phyloP scores from a whole-genome alignment of 2,113 vertebrate genomes.

The Oreochromis aureus region DNA sequence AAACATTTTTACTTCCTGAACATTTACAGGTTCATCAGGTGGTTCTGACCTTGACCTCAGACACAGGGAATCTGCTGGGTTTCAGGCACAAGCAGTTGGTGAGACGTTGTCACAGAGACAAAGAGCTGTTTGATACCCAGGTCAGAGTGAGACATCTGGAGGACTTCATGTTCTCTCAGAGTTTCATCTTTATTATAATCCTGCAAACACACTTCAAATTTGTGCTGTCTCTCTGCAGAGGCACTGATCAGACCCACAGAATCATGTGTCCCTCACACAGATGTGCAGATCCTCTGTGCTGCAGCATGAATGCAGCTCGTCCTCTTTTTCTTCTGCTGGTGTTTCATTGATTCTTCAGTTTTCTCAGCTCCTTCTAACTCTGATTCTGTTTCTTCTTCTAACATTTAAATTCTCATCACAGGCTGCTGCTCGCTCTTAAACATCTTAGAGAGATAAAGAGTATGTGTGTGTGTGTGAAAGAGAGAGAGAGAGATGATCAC shows the following conservation, averaged over 20 bases:
- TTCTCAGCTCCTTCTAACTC: neutral
- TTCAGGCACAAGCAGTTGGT: neutral
- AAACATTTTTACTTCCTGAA: neutral
- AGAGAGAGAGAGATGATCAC: neutral
- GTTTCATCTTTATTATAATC: neutral
- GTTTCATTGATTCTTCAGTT: neutral
- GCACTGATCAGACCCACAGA: neutral
- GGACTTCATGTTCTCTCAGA: neutral
- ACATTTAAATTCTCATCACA: neutral
- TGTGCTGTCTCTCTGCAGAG: neutral
- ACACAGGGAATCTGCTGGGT: neutral
- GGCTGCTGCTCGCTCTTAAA: neutral
- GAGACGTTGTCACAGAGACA: neutral
- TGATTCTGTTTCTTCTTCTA: neutral
- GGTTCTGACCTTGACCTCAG: neutral
- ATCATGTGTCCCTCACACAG: neutral
- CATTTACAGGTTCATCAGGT: neutral
- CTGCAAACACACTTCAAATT: neutral
- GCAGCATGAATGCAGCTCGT: neutral
- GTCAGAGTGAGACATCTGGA: neutral
- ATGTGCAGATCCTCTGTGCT: neutral
- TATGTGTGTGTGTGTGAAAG: neutral
- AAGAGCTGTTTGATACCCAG: neutral
- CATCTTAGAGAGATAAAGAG: neutral
- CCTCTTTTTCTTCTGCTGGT: neutral